phyloP scores from a whole-genome alignment of 1,140 invertebrate genomes.

The Adelges cooleyi region DNA sequence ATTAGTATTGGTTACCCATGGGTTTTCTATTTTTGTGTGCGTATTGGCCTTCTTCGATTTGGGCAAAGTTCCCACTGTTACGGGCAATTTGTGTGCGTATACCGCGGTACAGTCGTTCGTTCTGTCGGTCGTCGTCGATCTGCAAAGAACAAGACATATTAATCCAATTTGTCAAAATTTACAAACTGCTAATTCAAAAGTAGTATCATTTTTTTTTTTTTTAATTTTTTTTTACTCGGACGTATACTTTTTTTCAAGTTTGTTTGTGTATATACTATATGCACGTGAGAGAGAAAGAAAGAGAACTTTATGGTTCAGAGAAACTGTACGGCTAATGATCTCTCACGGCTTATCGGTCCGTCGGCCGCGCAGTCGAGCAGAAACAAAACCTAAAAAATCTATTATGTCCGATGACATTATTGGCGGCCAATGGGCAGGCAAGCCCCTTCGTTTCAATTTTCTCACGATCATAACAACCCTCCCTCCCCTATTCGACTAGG shows the following conservation, averaged over 20 bases:
- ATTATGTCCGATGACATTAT: constrained; percentile 18
- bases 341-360: background rate
- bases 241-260: no score
- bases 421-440: background rate
- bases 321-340: background rate
- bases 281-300: no score
- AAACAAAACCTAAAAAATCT: constrained; percentile 9
- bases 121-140: no score
- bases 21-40: background rate
- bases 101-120: background rate
- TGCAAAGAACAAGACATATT: no score
- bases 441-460: constrained; percentile 16
- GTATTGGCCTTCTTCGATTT: constrained; percentile 14
- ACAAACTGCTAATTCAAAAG: no score
- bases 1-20: constrained; percentile 3
- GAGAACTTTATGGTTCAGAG: constrained; percentile 8
- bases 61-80: constrained; percentile 25
- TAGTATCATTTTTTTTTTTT: no score
- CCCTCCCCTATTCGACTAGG: no score
- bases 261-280: no score
- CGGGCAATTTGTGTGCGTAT: background rate
- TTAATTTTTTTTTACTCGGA: no score
- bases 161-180: background rate
- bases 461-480: constrained; percentile 18
- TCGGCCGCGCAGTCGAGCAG: background rate